Evolutionary conservation across 2,888 invertebrate species (phyloP).

Genomic region (Altica lythri): DNA sequence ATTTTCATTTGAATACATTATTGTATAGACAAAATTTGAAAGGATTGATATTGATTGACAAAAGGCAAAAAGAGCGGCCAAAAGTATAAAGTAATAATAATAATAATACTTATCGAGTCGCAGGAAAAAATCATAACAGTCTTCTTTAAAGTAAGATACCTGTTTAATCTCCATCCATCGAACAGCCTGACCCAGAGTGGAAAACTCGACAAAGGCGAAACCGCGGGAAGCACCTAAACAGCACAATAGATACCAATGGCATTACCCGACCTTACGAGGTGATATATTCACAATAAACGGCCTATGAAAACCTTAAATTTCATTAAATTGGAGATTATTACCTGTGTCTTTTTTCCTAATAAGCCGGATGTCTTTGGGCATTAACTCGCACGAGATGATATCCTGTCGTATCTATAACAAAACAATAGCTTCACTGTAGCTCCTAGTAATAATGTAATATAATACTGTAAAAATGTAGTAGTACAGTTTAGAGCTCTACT

Average conservation of each 20-base stretch:
- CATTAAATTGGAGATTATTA: constrained; percentile 55
- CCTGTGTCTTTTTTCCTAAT: constrained; percentile 85
- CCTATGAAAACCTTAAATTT: constrained; percentile 50
- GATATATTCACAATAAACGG: constrained; percentile 64
- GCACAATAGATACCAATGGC: constrained; percentile 59
- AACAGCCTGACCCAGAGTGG: constrained; percentile 83
- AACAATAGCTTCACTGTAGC: no score
- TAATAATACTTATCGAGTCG: constrained; percentile 38
- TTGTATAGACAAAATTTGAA: constrained; percentile 20
- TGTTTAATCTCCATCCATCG: constrained; percentile 92
- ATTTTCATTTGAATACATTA: no score
- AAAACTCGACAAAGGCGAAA: constrained; percentile 93
- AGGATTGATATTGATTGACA: neutral
- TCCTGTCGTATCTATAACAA: constrained; percentile 77
- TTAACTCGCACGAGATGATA: constrained; percentile 73
- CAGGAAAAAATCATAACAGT: constrained; percentile 34
- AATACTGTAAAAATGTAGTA: no score
- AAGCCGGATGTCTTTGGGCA: constrained; percentile 79
- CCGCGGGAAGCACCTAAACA: constrained; percentile 89
- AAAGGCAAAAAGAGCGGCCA: constrained; percentile 21
- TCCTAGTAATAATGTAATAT: no score
- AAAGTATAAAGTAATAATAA: constrained; percentile 31
- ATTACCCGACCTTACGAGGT: constrained; percentile 55
- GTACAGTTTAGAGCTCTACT: no score
- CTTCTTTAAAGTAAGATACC: constrained; percentile 63